A percentile compares a stretch with the other conserved stretches of the same genome.
These are phyloP conservation scores for Hormaphis cornu DNA, from an alignment of 1,140 invertebrate genomes.

Conservation along the genomic window DNA sequence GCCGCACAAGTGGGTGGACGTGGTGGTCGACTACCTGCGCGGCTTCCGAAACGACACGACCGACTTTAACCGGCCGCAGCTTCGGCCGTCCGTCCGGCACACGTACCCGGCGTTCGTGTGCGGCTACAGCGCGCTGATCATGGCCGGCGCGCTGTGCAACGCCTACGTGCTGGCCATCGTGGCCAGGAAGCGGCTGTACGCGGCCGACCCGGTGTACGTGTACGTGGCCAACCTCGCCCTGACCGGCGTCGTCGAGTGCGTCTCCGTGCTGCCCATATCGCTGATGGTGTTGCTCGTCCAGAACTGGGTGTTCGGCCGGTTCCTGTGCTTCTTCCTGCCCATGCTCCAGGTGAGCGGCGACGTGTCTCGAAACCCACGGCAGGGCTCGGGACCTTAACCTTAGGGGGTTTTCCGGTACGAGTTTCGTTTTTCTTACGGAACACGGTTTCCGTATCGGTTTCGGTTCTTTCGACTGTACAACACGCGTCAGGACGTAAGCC, in stretches of 20 bases:
- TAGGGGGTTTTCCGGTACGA: too few species aligned
- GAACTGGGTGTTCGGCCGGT: slow-evolving; percentile 65
- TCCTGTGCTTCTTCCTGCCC: slow-evolving; percentile 63
- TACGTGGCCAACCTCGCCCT: slow-evolving; percentile 59
- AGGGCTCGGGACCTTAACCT: too few species aligned
- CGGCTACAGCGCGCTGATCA: slow-evolving; percentile 51
- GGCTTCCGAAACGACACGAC: slow-evolving; percentile 41
- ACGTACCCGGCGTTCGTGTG: slow-evolving; percentile 56
- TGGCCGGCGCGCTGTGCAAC: slow-evolving; percentile 52
- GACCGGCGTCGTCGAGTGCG: slow-evolving; percentile 58
- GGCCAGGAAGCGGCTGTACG: slow-evolving; percentile 50
- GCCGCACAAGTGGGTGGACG: slow-evolving; percentile 39
- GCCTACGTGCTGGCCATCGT: slow-evolving; percentile 51
- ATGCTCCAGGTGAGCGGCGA: slow-evolving; percentile 55
- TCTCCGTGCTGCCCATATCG: slow-evolving; percentile 56
- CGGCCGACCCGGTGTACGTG: slow-evolving; percentile 52
- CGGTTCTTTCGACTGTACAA: too few species aligned
- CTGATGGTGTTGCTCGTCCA: slow-evolving; percentile 57
- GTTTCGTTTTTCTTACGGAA: too few species aligned
- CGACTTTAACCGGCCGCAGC: slow-evolving; percentile 44
- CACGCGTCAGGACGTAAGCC: too few species aligned
- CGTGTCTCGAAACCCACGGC: neutral
- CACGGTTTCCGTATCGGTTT: too few species aligned
- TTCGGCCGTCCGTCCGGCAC: slow-evolving; percentile 45
- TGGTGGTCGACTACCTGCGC: slow-evolving; percentile 38